Evolutionary conservation across 2,113 vertebrate genomes (phyloP), one percentile per base, ranked within the genome.

Genomic region (Cricetomys ansorgei): DNA sequence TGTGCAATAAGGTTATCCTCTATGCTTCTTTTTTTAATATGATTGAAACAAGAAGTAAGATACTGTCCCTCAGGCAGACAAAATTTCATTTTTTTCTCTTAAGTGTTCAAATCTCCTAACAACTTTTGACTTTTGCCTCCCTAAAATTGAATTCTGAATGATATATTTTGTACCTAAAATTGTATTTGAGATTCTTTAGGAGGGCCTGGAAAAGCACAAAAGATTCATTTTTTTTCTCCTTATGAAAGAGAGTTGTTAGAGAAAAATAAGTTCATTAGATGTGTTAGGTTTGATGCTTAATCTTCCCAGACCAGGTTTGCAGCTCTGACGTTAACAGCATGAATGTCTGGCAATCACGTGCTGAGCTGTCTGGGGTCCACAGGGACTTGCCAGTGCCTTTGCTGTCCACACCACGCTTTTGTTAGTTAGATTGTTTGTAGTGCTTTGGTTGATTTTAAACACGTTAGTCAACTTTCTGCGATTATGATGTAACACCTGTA

Each of bases 61-160:
- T 57, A 27, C 40, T 75, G 11, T 62, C n/a, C 72, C 80, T 57
- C 45, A 69, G 80, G 31, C 15, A 62, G 3, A 37, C 37, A 59
- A 65, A 29, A 48, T 65, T 94, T 19, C 12, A 79, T 72, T 16
- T 90, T 89, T 81, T 37, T 85, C 12, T 50, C 70, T 80, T 70
- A 59, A 34, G 34, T 64, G 16, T 80, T 84, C 81, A 65, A 67
- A 72, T 91, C 57, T 62, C 59, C 29, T 83, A 80, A 79, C 50
- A 96, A 37, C 67, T 72, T 92, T 91, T 86, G n/a, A 84, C n/a
- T 84, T 88, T 92, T 89, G 9, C 59, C 45, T 95, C 91, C 70
- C 57, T 75, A 43, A 93, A 92, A 76, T 45, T 10, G 8, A 92
- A 50, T 81, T 50, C n/a, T 88, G 94, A 91, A n/a, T 65, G 34